phyloP scores from a whole-genome alignment of 2,797 vertebrate species.

The Dromococcyx pavoninus region DNA sequence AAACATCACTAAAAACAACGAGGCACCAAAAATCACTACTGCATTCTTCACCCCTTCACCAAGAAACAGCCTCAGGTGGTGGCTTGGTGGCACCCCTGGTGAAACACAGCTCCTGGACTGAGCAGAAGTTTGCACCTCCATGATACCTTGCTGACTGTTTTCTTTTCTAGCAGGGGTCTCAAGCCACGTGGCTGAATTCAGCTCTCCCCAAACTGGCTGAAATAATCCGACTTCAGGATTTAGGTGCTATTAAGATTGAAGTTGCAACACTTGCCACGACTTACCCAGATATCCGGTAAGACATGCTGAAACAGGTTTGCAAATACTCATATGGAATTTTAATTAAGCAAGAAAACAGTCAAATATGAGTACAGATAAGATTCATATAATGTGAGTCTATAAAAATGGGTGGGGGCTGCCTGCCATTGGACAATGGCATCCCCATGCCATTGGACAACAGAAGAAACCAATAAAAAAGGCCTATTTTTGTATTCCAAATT shows the following conservation, averaged over 20 bases:
- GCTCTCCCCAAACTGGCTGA: slow-evolving; percentile 81
- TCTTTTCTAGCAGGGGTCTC: slow-evolving; percentile 76
- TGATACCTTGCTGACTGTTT: not conserved
- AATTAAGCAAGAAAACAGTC: not conserved
- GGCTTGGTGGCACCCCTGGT: not conserved
- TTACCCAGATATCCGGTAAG: slow-evolving; percentile 88
- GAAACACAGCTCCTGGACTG: not conserved
- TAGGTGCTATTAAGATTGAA: slow-evolving; percentile 83
- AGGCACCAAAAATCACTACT: not conserved
- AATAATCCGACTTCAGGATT: slow-evolving; percentile 83
- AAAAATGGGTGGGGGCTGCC: not conserved
- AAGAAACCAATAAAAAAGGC: not conserved
- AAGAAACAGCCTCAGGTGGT: not conserved
- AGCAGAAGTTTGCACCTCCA: not conserved
- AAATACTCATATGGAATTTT: not conserved
- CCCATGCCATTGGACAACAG: not conserved
- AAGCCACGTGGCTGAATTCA: slow-evolving; percentile 70
- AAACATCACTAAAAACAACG: not conserved
- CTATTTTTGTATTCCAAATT: not conserved
- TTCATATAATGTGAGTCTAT: not conserved
- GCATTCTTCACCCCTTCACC: not conserved
- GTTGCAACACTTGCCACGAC: slow-evolving; percentile 75
- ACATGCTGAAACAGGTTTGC: not conserved
- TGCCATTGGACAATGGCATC: not conserved
- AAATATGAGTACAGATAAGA: not conserved